phyloP scores from a whole-genome alignment of 2,113 vertebrate species.

The Lepus europaeus region DNA sequence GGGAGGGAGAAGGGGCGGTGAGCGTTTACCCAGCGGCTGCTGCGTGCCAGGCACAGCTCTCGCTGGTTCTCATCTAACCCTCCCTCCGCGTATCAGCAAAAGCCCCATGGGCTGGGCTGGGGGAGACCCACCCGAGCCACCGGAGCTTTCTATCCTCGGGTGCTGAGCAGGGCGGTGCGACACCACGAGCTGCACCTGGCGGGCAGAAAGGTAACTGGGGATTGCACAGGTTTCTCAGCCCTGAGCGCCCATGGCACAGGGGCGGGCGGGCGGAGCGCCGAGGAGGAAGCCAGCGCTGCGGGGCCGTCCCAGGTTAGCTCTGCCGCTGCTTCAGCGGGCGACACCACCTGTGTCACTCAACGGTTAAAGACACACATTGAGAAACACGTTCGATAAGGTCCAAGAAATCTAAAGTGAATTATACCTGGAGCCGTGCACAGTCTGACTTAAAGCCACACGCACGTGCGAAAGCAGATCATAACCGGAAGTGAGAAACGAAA shows the following conservation, averaged over 20 bases:
- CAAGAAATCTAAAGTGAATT: background rate
- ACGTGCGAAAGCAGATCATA: background rate
- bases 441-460: background rate
- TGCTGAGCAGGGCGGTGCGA: no score
- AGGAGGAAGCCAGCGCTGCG: conserved; percentile 16
- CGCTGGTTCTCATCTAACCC: background rate
- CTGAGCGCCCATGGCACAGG: background rate
- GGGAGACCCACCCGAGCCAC: background rate
- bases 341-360: background rate
- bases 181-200: rapidly evolving
- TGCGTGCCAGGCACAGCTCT: background rate
- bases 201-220: conserved; percentile 32
- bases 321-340: conserved; percentile 11
- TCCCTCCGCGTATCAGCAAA: background rate
- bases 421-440: background rate
- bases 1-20: background rate
- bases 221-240: background rate
- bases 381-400: background rate
- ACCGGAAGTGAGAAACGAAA: background rate
- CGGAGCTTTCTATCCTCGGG: no score
- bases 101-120: background rate
- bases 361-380: background rate
- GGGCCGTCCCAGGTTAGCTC: conserved; percentile 69
- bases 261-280: rapidly evolving
- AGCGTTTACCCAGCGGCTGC: background rate